Base-by-base conservation (phyloP, 2,888 invertebrate species). In the Cephus spinipes region DNA sequence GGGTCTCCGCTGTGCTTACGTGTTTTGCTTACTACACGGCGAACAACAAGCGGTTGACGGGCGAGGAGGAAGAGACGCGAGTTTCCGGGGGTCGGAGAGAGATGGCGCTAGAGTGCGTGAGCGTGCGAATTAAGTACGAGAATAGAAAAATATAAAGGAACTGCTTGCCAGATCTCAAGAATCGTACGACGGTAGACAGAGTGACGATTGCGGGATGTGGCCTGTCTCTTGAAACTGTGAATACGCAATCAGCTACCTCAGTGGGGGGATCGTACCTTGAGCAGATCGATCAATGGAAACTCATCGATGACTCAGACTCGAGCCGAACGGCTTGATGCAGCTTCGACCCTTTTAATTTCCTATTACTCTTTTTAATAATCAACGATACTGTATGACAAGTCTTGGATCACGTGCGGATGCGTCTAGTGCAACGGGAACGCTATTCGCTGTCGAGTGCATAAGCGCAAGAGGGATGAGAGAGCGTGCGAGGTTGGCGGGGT, bases 401-500 rank as follows among this genome's bases (percentile, higher is more conserved):
- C 23, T 55, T 55, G 55, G 23, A 23, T 55, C 55, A 55, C 55
- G 55, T 23, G 55, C 55, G 23, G 23, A 55, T 55, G 55, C 55
- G 23, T 2, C 23, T 23, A 23, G 15, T 23, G 55, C 23, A 55
- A 9, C 23, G 55, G 9, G 55, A 23, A 55, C 23, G 9, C 55
- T 23, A 55, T 55, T 55, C 55, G 9, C 55, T 55, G 23, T 9
- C 6, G 55, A 23, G 55, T 23, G 55, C 23, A 55, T 23, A 15
- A 6, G 23, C 9, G 55, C 55, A 55, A 55, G 55, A 55, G 55
- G 79, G 74, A 74, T 69, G 35, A 35, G 35, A 35, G 69, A 79
- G 80, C 79, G 81, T 78, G 82, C 81, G 85, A 85, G 84, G 85
- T 86, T 83, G 83, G 80, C 85, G 85, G 85, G 84, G 84, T 87